phyloP scores from a whole-genome alignment of 2,888 invertebrate species.

The Diaprepes abbreviatus region DNA sequence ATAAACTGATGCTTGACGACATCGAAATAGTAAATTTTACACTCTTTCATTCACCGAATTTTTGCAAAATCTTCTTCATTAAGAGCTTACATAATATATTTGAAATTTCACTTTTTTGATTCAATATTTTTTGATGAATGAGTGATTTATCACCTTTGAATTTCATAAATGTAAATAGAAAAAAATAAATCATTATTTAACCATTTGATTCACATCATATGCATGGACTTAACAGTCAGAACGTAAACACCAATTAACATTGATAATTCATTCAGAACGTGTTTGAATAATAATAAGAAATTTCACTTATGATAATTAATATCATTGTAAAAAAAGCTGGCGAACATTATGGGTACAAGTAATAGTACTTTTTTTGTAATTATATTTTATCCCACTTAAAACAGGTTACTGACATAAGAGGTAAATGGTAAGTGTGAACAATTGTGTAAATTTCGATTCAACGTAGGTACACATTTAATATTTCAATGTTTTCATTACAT shows the following conservation, averaged over 20 bases:
- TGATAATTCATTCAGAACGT: background rate
- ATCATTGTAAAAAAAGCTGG: background rate
- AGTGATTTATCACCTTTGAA: too few species aligned
- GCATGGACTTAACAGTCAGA: background rate
- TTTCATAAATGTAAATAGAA: too few species aligned
- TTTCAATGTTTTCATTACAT: background rate
- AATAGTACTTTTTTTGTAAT: background rate
- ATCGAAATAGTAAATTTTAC: too few species aligned
- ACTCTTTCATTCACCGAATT: too few species aligned
- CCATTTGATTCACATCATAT: background rate
- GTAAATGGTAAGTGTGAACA: background rate
- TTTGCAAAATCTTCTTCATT: too few species aligned
- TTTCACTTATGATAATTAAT: constrained; percentile 3
- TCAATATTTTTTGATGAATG: too few species aligned
- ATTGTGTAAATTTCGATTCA: background rate
- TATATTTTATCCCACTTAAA: constrained; percentile 1
- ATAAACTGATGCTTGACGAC: too few species aligned
- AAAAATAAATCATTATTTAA: background rate
- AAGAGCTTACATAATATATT: too few species aligned
- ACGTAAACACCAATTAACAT: background rate
- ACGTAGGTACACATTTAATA: background rate
- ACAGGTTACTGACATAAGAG: constrained; percentile 2
- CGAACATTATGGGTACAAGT: background rate
- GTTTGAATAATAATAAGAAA: constrained; percentile 5
- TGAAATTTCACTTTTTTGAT: too few species aligned